These are phyloP conservation scores for Polypedilum pembai DNA, from an alignment of 1,140 invertebrate genomes.

Conservation along the genomic window DNA sequence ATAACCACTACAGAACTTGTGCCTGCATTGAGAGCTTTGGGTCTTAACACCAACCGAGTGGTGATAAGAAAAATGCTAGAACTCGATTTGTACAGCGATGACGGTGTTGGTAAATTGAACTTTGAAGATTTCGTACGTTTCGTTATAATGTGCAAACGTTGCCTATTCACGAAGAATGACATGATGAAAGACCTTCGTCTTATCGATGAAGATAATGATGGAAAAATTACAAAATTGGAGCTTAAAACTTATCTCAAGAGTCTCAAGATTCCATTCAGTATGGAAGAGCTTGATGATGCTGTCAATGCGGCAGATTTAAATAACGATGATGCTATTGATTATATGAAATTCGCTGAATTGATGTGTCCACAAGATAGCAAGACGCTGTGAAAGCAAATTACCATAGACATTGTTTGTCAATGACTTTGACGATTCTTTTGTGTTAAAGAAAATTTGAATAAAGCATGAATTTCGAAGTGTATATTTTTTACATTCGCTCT, in stretches of 20 bases:
- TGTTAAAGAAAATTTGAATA: too few relatives aligned
- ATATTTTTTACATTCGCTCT: too few relatives aligned
- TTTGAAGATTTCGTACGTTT: background rate
- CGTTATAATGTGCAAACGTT: background rate
- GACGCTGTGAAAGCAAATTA: too few relatives aligned
- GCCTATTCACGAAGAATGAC: background rate
- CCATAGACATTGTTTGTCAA: too few relatives aligned
- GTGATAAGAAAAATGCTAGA: background rate
- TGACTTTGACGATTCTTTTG: too few relatives aligned
- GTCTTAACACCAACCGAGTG: background rate
- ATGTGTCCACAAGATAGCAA: background rate
- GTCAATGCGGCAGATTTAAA: constrained; percentile 4
- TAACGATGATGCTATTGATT: background rate
- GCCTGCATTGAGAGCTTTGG: background rate
- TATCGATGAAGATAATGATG: constrained; percentile 8
- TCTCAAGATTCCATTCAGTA: background rate
- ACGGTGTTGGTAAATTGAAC: background rate
- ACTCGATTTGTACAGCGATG: background rate
- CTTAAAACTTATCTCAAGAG: background rate
- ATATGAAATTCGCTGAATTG: background rate
- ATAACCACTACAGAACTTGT: background rate
- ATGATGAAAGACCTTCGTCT: background rate
- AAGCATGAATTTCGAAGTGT: too few relatives aligned
- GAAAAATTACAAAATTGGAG: constrained; percentile 20
- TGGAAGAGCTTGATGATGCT: background rate